Conservation (phyloP, 2,797 vertebrate genomes). For the Fringilla coelebs region DNA sequence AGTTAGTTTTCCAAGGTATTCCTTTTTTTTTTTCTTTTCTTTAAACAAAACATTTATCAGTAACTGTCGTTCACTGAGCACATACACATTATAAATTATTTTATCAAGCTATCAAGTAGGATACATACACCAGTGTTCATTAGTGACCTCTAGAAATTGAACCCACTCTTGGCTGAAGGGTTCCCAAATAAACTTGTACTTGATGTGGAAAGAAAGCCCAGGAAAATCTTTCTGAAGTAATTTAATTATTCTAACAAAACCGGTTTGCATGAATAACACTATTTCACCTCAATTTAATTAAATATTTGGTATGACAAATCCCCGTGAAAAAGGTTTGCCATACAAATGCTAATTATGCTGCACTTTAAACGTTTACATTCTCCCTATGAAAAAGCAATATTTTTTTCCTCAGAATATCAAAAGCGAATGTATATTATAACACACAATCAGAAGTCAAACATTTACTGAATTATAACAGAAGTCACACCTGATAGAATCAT, state of each 20-base stretch:
- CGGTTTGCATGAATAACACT: background rate
- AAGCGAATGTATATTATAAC: background rate
- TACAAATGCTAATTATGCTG: background rate
- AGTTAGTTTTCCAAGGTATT: background rate
- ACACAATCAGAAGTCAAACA: background rate
- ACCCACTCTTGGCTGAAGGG: background rate
- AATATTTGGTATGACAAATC: slow-evolving; percentile 33
- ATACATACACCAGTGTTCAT: background rate
- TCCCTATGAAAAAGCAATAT: background rate
- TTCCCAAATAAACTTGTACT: background rate
- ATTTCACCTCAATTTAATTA: slow-evolving; percentile 21
- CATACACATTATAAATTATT: background rate
- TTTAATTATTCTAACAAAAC: slow-evolving; percentile 15
- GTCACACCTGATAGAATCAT: background rate
- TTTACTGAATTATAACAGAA: background rate
- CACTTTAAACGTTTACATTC: background rate
- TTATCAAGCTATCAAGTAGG: background rate
- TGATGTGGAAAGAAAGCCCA: background rate
- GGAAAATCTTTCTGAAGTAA: background rate
- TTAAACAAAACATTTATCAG: background rate
- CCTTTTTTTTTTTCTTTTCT: background rate
- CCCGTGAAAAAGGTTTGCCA: background rate
- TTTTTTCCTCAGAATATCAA: background rate
- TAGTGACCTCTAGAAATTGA: background rate
- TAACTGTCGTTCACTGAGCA: background rate